A percentile compares a stretch with the other conserved stretches of the same genome.
Evolutionary conservation across 1,140 invertebrate species (phyloP).

Genomic region (Chymomyza costata): DNA sequence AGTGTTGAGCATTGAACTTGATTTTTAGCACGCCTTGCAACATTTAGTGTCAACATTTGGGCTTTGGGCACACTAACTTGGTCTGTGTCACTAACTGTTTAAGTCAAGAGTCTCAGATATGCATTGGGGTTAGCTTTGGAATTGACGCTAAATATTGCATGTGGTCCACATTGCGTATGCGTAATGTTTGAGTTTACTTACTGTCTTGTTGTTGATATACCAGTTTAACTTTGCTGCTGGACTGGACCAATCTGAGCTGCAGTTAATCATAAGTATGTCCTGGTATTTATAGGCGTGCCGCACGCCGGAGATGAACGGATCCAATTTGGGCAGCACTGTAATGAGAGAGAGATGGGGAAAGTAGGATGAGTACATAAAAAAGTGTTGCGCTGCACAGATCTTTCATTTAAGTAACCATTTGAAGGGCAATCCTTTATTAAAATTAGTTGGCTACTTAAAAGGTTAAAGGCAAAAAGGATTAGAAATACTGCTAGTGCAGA

Average conservation of each 20-base stretch:
- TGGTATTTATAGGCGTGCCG: slow-evolving; percentile 74
- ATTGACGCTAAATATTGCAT: neutral
- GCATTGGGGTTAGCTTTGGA: slow-evolving; percentile 13
- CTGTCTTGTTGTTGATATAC: slow-evolving; percentile 76
- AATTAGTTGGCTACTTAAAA: no score
- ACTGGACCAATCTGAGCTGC: slow-evolving; percentile 75
- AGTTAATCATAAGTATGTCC: slow-evolving; percentile 75
- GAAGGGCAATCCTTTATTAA: no score
- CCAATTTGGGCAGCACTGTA: slow-evolving; percentile 75
- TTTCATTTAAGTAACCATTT: no score
- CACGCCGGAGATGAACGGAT: slow-evolving; percentile 74
- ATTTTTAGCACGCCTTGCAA: no score
- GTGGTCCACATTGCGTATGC: slow-evolving; percentile 22
- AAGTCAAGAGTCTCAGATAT: slow-evolving; percentile 15
- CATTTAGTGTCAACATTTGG: slow-evolving; percentile 16
- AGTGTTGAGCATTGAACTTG: slow-evolving; percentile 4
- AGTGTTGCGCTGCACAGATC: no score
- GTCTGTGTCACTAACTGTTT: no score
- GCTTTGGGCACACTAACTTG: neutral
- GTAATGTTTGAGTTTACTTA: slow-evolving; percentile 34
- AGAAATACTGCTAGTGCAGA: no score
- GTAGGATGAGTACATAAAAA: no score
- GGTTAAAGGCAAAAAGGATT: no score
- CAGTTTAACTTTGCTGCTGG: slow-evolving; percentile 76
- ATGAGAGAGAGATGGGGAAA: slow-evolving; percentile 30